Conservation (phyloP, 2,113 vertebrate species). For the Garra rufa region DNA sequence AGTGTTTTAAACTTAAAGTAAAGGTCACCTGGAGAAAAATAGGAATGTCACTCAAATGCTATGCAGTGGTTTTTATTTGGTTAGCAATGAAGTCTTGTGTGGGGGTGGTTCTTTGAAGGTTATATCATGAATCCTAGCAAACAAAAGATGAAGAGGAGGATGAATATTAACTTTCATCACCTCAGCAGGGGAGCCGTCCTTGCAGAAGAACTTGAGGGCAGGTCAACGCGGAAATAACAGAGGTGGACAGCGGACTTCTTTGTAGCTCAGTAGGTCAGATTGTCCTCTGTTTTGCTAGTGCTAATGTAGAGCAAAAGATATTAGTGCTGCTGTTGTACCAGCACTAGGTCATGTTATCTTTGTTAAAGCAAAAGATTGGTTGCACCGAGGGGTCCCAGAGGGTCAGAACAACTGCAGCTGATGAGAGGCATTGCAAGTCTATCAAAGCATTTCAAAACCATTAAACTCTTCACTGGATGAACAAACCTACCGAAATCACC, state of each 20-base stretch:
- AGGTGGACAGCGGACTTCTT: neutral
- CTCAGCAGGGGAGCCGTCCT: slow-evolving; percentile 1
- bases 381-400: neutral
- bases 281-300: neutral
- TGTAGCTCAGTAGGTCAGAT: slow-evolving; percentile 17
- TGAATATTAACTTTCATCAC: neutral
- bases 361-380: slow-evolving; percentile 2
- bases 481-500: neutral
- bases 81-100: neutral
- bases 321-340: neutral
- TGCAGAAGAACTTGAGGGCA: neutral
- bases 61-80: neutral
- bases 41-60: neutral
- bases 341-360: slow-evolving; percentile 7
- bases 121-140: neutral
- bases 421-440: slow-evolving; percentile 11
- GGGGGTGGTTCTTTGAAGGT: neutral
- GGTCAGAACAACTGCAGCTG: slow-evolving; percentile 14
- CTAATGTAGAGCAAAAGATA: slow-evolving; percentile 4
- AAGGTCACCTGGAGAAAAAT: slow-evolving; percentile 1
- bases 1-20: neutral
- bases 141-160: slow-evolving; percentile 22
- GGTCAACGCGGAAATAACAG: neutral
- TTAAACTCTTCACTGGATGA: slow-evolving; percentile 7
- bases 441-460: slow-evolving; percentile 18